phyloP scores from a whole-genome alignment of 2,113 vertebrate species.

The Gorsachius goisagi region DNA sequence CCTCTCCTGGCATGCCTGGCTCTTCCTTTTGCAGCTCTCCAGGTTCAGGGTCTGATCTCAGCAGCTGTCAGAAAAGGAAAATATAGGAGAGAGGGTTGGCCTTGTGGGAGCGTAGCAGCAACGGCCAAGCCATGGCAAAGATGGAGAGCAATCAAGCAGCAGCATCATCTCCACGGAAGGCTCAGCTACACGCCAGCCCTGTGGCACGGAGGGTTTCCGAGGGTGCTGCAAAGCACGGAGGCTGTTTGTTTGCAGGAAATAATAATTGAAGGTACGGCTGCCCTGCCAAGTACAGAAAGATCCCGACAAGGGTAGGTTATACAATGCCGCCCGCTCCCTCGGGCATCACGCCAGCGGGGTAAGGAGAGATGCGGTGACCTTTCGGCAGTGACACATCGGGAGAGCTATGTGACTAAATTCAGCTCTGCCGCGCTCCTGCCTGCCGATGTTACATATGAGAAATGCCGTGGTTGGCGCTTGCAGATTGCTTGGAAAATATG shows the following conservation, averaged over 20 bases:
- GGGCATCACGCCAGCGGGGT: neutral
- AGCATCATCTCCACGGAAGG: fast-evolving
- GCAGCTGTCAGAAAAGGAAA: neutral
- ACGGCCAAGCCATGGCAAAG: fast-evolving
- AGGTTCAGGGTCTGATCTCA: neutral
- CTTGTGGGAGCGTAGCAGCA: neutral
- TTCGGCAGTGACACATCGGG: neutral
- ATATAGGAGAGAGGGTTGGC: neutral
- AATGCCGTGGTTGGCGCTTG: fast-evolving
- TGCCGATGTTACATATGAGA: neutral
- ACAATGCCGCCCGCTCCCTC: neutral
- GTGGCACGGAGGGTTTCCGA: fast-evolving
- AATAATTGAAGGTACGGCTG: neutral
- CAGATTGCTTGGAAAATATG: neutral
- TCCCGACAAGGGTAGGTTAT: neutral
- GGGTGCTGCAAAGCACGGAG: neutral
- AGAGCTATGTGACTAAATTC: neutral
- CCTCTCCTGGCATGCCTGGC: neutral
- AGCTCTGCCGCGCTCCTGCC: neutral
- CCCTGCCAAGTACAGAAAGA: neutral
- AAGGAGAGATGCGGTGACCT: neutral
- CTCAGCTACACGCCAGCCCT: neutral
- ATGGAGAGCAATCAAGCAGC: neutral
- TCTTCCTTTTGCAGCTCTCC: neutral
- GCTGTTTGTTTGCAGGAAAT: neutral